Evolutionary conservation across 92 coral and sea anemone species (phyloP).

Genomic region (Blastomussa wellsi): DNA sequence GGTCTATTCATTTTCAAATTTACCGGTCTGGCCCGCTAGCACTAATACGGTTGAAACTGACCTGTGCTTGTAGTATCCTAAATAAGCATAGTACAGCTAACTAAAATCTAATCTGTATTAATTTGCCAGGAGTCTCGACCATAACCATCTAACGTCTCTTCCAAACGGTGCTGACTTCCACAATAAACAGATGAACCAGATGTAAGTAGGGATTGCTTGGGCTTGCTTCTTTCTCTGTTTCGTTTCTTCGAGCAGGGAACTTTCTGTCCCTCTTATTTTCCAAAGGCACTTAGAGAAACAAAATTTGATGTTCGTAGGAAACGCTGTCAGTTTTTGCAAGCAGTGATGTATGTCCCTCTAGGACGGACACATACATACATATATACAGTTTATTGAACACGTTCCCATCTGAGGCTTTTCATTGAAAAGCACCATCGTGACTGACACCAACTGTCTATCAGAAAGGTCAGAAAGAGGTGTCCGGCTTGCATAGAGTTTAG

Average conservation of each 20-base stretch:
- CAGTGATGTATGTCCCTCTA: neutral
- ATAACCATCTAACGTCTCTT: conserved; percentile 78
- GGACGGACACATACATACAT: no score
- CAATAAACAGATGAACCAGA: conserved; percentile 61
- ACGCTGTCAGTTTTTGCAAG: neutral
- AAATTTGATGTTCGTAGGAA: neutral
- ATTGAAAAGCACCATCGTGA: no score
- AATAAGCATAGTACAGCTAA: neutral
- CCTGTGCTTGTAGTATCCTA: no score
- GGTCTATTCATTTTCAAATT: no score
- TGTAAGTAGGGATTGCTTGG: conserved; percentile 63
- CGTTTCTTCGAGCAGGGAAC: neutral
- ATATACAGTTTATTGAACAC: no score
- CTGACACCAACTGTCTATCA: no score
- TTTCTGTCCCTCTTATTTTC: neutral
- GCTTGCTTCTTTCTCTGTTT: neutral
- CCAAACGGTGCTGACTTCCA: conserved; percentile 92
- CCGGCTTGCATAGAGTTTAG: no score
- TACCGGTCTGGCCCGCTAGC: no score
- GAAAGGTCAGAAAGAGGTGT: no score
- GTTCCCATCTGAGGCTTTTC: no score
- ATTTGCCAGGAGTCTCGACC: conserved; percentile 50
- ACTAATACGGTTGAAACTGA: no score
- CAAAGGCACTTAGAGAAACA: neutral
- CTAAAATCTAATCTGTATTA: neutral